Conservation (phyloP, 2,888 invertebrate species). For the Bombyx huttoni region DNA sequence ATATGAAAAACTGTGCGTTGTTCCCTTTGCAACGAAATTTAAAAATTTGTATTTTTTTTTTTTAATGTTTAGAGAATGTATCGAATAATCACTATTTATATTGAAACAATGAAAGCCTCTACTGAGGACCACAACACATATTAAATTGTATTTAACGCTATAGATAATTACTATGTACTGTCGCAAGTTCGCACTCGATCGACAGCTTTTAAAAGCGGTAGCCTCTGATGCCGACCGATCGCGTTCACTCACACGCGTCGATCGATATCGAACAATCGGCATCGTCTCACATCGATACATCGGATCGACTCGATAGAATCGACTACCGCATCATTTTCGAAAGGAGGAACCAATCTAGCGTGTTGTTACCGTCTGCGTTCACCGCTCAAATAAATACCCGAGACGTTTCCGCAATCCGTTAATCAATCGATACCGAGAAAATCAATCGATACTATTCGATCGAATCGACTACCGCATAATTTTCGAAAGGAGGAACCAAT, state of each 20-base stretch:
- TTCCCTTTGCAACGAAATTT: slow-evolving; percentile 65
- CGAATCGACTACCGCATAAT: slow-evolving; percentile 20
- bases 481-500: slow-evolving; percentile 23
- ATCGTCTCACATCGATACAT: neutral
- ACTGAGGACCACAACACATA: slow-evolving; percentile 40
- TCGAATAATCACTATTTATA: slow-evolving; percentile 64
- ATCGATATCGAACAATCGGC: neutral
- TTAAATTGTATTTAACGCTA: slow-evolving; percentile 51
- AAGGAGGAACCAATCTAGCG: slow-evolving; percentile 26
- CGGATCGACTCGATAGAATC: neutral
- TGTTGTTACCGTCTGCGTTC: slow-evolving; percentile 17
- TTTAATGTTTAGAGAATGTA: slow-evolving; percentile 58
- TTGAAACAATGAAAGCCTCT: slow-evolving; percentile 57
- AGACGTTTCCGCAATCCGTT: neutral
- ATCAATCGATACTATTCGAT: neutral
- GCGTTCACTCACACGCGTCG: neutral
- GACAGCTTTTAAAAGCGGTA: slow-evolving; percentile 18
- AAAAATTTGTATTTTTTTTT: slow-evolving; percentile 52
- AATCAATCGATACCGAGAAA: too few relatives aligned
- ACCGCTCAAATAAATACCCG: slow-evolving; percentile 10
- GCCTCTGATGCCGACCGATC: neutral
- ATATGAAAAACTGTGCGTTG: slow-evolving; percentile 27
- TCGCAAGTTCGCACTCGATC: slow-evolving; percentile 30
- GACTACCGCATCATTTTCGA: slow-evolving; percentile 24
- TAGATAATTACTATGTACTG: slow-evolving; percentile 28